Percentiles rank a stretch among this genome's conserved stretches.
These are phyloP conservation scores for Diplolepis rosae DNA, from an alignment of 2,888 invertebrate species.

Conservation along the genomic window DNA sequence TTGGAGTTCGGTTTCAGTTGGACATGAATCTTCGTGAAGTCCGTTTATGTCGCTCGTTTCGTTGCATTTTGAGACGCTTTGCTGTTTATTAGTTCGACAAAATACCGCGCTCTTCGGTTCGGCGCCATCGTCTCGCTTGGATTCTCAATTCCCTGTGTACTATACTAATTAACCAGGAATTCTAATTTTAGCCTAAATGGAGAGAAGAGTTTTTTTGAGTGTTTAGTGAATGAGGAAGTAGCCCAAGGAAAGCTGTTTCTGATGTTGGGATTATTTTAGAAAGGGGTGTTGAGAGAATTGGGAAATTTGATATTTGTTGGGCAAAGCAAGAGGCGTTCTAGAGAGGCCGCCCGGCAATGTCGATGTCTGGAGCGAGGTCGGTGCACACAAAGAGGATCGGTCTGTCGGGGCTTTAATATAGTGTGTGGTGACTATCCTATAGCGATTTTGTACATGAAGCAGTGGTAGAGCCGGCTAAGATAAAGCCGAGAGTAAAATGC, in stretches of 20 bases:
- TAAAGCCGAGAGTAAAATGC: constrained; percentile 31
- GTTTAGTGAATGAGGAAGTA: not conserved
- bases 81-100: constrained; percentile 11
- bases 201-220: not conserved
- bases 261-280: not conserved
- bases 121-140: constrained; percentile 28
- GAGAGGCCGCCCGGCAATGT: constrained; percentile 30
- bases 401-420: constrained; percentile 20
- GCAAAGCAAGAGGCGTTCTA: constrained; percentile 15
- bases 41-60: constrained; percentile 35
- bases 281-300: not conserved
- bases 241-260: not conserved
- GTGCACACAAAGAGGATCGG: constrained; percentile 43
- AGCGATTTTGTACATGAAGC: constrained; percentile 8
- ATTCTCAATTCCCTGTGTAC: not conserved
- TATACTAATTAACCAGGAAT: not conserved
- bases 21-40: constrained; percentile 53
- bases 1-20: constrained; percentile 50
- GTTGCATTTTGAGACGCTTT: constrained; percentile 17
- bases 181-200: not conserved
- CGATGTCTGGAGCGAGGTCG: constrained; percentile 32
- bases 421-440: constrained; percentile 23
- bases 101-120: constrained; percentile 7
- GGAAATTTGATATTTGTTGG: constrained; percentile 9
- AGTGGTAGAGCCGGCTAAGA: constrained; percentile 30